Conservation (phyloP, 2,888 invertebrate genomes). For the Noctua pronuba region DNA sequence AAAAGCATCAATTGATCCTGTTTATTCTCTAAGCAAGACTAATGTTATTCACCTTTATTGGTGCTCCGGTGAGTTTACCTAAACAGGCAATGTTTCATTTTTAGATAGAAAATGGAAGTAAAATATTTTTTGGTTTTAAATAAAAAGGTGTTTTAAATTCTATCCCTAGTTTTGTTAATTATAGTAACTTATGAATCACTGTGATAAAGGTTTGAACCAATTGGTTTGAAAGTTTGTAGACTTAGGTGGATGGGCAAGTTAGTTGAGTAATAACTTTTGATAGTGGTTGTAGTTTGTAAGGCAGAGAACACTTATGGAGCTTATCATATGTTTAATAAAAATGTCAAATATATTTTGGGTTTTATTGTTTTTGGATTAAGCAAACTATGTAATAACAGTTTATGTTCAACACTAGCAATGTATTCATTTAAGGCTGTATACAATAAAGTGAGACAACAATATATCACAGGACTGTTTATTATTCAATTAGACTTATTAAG, state of each 20-base stretch:
- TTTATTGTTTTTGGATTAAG: slow-evolving; percentile 51
- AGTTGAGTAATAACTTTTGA: slow-evolving; percentile 52
- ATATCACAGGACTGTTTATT: slow-evolving; percentile 51
- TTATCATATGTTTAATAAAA: slow-evolving; percentile 73
- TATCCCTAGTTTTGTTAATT: slow-evolving; percentile 44
- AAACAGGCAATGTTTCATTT: neutral
- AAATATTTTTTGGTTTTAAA: neutral
- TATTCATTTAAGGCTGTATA: slow-evolving; percentile 42
- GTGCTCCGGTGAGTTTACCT: neutral
- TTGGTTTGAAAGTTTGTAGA: slow-evolving; percentile 64
- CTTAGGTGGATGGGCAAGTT: slow-evolving; percentile 40
- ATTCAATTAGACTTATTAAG: slow-evolving; percentile 73
- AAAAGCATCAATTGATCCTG: neutral
- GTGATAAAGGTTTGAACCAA: slow-evolving; percentile 72
- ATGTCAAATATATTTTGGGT: slow-evolving; percentile 57
- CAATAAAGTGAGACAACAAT: slow-evolving; percentile 50
- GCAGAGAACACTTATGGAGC: slow-evolving; percentile 71
- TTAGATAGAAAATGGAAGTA: neutral
- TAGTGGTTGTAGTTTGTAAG: slow-evolving; percentile 63
- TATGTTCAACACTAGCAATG: slow-evolving; percentile 32
- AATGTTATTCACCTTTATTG: slow-evolving; percentile 2
- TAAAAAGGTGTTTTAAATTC: neutral
- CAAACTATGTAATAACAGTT: slow-evolving; percentile 20
- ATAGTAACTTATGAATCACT: slow-evolving; percentile 65
- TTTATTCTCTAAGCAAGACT: neutral